phyloP scores from a whole-genome alignment of 2,797 vertebrate species.

The Columba guinea region DNA sequence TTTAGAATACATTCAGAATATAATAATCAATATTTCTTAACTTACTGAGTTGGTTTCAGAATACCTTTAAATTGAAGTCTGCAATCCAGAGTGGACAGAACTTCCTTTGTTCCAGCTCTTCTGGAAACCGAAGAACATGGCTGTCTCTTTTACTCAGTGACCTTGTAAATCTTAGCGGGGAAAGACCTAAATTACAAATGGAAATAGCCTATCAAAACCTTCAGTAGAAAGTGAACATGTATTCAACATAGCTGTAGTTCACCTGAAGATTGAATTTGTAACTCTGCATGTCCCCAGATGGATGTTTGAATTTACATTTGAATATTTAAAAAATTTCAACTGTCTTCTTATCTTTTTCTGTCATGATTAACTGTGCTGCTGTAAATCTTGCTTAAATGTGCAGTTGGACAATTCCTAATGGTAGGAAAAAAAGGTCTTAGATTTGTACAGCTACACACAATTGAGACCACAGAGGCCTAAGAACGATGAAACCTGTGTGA shows the following conservation, averaged over 20 bases:
- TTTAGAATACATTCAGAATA: not conserved
- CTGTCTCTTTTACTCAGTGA: not conserved
- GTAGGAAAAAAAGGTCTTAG: not conserved
- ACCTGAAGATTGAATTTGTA: not conserved
- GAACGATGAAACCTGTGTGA: not conserved
- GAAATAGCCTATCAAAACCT: conserved; percentile 6
- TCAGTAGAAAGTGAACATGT: not conserved
- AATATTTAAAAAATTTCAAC: not conserved
- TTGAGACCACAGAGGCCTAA: not conserved
- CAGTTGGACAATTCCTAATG: not conserved
- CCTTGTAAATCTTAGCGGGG: not conserved
- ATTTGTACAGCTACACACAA: not conserved
- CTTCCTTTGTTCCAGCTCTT: not conserved
- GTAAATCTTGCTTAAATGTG: conserved; percentile 3
- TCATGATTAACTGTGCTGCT: not conserved
- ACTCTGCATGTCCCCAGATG: not conserved
- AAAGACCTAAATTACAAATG: not conserved
- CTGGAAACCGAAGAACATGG: not conserved
- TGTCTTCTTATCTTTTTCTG: not conserved
- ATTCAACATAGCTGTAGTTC: not conserved
- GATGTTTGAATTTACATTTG: not conserved
- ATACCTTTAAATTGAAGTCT: not conserved
- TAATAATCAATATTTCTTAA: not conserved
- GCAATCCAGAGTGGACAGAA: not conserved
- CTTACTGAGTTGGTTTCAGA: not conserved